Conservation (phyloP, 1,140 invertebrate genomes). For the Lucilia sericata region DNA sequence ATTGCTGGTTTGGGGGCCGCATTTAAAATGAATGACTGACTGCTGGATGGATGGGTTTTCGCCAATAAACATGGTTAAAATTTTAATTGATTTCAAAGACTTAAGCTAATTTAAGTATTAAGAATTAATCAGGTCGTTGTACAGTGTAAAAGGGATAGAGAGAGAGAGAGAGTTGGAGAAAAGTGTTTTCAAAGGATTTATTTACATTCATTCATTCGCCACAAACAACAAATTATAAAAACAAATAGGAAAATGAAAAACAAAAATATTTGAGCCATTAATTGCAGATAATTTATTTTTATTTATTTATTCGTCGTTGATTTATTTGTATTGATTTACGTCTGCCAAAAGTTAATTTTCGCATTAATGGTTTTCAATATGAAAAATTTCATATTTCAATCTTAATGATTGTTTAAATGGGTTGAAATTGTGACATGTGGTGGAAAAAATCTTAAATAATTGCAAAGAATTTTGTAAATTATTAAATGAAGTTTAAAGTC, state of each 20-base stretch:
- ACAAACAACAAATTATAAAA: neutral
- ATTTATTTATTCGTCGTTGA: neutral
- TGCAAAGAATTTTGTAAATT: neutral
- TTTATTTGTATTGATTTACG: constrained; percentile 8
- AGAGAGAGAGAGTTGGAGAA: neutral
- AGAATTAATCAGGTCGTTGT: constrained; percentile 1
- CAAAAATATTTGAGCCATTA: constrained; percentile 10
- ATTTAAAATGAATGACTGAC: neutral
- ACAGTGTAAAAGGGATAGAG: neutral
- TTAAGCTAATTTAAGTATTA: constrained; percentile 29
- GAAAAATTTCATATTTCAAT: neutral
- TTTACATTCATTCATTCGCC: neutral
- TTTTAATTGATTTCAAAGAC: constrained; percentile 26
- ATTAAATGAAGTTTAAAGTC: neutral
- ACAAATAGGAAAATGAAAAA: neutral
- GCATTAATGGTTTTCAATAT: neutral
- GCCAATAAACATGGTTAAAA: constrained; percentile 36
- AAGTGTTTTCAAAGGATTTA: neutral
- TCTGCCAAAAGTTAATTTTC: neutral
- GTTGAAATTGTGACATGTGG: neutral
- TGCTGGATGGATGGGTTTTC: neutral
- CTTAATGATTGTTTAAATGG: neutral
- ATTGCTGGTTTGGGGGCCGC: neutral
- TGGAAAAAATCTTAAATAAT: neutral
- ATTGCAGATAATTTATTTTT: constrained; percentile 38